Conservation (phyloP, 2,888 invertebrate genomes). For the Hydropsyche betteni region DNA sequence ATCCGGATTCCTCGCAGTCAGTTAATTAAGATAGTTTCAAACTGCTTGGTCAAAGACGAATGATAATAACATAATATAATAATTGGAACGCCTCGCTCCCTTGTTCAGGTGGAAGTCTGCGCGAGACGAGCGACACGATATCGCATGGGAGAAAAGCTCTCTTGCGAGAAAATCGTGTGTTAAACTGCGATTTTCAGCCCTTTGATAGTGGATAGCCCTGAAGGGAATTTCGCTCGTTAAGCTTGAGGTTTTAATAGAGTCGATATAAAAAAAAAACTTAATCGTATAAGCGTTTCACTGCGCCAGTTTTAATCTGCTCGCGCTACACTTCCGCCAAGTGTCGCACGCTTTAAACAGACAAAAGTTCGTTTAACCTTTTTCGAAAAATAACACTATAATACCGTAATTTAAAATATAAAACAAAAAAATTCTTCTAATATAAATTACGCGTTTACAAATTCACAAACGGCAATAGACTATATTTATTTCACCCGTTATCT, state of each 20-base stretch:
- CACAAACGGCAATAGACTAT: too few relatives aligned
- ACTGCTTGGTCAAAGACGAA: slow-evolving; percentile 16
- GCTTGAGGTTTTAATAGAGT: background rate
- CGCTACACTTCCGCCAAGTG: background rate
- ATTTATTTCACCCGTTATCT: too few relatives aligned
- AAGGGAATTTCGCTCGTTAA: slow-evolving; percentile 12
- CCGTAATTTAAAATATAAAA: too few relatives aligned
- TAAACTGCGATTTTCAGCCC: background rate
- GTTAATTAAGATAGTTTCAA: slow-evolving; percentile 10
- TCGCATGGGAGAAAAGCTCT: background rate
- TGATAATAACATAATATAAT: slow-evolving; percentile 8
- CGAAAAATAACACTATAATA: too few relatives aligned
- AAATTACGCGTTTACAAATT: too few relatives aligned
- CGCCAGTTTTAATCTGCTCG: too few relatives aligned
- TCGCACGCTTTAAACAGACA: background rate
- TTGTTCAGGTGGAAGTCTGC: background rate
- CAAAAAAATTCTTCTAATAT: too few relatives aligned
- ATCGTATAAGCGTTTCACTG: too few relatives aligned
- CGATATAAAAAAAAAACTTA: too few relatives aligned
- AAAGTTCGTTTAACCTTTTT: background rate
- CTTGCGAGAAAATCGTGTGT: slow-evolving; percentile 10
- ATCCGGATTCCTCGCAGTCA: too few relatives aligned
- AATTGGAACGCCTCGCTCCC: slow-evolving; percentile 1
- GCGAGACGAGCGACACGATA: background rate
- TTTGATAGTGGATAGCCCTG: slow-evolving; percentile 17